Base-by-base conservation (phyloP, 2,888 invertebrate species). In the Hirtodrosophila trivittata region DNA sequence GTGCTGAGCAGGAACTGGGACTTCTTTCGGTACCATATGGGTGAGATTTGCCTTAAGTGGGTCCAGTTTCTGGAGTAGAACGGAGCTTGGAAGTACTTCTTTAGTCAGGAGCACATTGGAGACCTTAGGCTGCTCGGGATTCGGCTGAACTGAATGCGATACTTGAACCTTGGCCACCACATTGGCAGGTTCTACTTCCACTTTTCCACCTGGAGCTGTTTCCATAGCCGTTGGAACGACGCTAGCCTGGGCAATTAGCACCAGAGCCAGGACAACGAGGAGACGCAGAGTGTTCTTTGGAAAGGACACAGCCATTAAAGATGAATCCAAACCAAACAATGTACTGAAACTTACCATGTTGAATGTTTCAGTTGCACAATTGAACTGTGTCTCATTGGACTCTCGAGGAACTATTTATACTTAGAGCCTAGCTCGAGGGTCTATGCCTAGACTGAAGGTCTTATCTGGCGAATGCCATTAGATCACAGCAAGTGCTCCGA, bases 271-370 rank as follows among this genome's bases (percentile, higher is more conserved):
- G 2, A 73, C 38, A 25, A 54, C 47, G 41, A 58, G 50, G 6
- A 78, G 32, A 12, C 60, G 73, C 10, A 65, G 30, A 3, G 37
- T 41, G 25, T 51, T 33, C 70, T 78, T 55, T 2, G 12, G 13
- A 35, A 4, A 16, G 35, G 12, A 37, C 6, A 21, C 25, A 32
- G 12, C 30, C 10, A 26, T 68, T 51, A 51, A 30, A 9, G 21
- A 4, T 6, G 30, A 42, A 10, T 32, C 7, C 8, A 5, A n/a
- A 28, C 2, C 13, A 30, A 1, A 13, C 18, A 5, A 25, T 7
- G 13, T 2, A 35, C 26, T 51, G 21, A 38, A 45, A 75, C 78
- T 82, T 75, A 80, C 78, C 85, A 80, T 80, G 33, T 58, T 75
- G 65, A 70, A 26, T 25, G 32, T 54, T 64, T 58, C 66, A 81